Percentiles rank a stretch among this genome's conserved stretches.
These are phyloP conservation scores for Noctua comes DNA, from an alignment of 2,888 invertebrate genomes.

Conservation along the genomic window DNA sequence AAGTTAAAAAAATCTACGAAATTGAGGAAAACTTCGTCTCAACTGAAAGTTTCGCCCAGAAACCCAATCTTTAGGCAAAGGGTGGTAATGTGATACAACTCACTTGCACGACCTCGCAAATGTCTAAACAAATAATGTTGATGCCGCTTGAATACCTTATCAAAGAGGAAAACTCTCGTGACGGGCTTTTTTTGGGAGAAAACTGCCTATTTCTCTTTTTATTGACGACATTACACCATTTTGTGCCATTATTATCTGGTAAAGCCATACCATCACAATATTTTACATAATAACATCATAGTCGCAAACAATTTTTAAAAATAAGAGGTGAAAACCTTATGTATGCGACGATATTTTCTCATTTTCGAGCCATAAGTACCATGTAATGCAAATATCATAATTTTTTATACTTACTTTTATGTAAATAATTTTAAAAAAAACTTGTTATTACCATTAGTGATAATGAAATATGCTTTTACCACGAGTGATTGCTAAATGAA, in stretches of 20 bases:
- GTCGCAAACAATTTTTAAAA: no score
- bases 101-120: slow-evolving; percentile 26
- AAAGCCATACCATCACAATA: neutral
- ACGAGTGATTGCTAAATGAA: neutral
- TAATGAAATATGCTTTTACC: no score
- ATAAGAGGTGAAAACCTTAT: neutral
- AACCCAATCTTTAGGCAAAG: slow-evolving; percentile 18
- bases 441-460: neutral
- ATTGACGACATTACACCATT: neutral
- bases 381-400: neutral
- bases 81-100: slow-evolving; percentile 44
- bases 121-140: slow-evolving; percentile 48
- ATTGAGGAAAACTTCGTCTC: slow-evolving; percentile 10
- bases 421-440: neutral
- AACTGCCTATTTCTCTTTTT: neutral
- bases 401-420: no score
- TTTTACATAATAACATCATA: neutral
- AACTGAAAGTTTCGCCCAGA: slow-evolving; percentile 15
- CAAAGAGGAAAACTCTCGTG: slow-evolving; percentile 15
- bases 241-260: neutral
- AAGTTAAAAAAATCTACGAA: neutral
- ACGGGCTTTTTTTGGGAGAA: neutral
- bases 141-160: slow-evolving; percentile 15
- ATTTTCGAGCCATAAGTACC: neutral
- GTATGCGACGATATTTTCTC: neutral